These are phyloP conservation scores for Rhagonycha fulva DNA, from an alignment of 2,888 invertebrate species.

Conservation along the genomic window DNA sequence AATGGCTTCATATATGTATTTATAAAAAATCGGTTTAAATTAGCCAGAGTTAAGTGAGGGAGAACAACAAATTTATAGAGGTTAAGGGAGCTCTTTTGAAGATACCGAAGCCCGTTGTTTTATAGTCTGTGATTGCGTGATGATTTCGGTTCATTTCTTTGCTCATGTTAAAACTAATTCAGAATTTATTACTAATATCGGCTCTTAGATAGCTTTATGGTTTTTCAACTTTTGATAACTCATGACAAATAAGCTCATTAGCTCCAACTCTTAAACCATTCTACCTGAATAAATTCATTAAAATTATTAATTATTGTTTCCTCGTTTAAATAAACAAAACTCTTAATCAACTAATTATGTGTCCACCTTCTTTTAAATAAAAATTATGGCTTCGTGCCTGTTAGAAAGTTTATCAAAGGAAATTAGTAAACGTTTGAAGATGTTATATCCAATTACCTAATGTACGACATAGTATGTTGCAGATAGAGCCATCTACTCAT, in stretches of 20 bases:
- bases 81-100: slow-evolving; percentile 39
- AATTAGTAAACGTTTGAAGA: background rate
- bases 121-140: slow-evolving; percentile 36
- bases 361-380: background rate
- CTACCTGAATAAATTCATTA: background rate
- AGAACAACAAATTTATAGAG: slow-evolving; percentile 39
- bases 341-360: background rate
- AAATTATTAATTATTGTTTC: background rate
- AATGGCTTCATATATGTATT: slow-evolving; percentile 33
- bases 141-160: slow-evolving; percentile 25
- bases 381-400: background rate
- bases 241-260: slow-evolving; percentile 15
- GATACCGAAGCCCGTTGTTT: slow-evolving; percentile 40
- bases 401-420: background rate
- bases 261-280: background rate
- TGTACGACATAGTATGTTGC: background rate
- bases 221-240: slow-evolving; percentile 4
- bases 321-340: background rate
- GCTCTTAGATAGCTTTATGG: slow-evolving; percentile 15
- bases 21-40: slow-evolving; percentile 43
- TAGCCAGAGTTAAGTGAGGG: slow-evolving; percentile 44
- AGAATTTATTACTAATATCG: slow-evolving; percentile 23
- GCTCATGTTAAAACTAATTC: slow-evolving; percentile 16
- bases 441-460: background rate
- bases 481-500: background rate